Evolutionary conservation across 2,888 invertebrate species (phyloP).

Genomic region (Orthosia gothica): DNA sequence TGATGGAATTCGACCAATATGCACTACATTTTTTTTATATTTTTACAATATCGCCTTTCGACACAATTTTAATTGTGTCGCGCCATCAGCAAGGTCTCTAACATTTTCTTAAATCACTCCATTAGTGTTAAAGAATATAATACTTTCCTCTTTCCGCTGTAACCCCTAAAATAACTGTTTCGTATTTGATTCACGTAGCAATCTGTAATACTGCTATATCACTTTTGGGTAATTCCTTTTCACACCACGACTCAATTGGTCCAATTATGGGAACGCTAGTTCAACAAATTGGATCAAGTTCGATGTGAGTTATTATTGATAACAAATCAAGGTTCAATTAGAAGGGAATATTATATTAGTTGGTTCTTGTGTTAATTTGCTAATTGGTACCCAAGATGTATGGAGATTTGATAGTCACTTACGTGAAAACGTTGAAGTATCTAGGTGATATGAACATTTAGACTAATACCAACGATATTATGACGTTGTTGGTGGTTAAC

Average conservation of each 20-base stretch:
- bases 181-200: conserved; percentile 44
- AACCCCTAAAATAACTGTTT: not conserved
- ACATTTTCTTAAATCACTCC: not conserved
- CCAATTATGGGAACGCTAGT: conserved; percentile 18
- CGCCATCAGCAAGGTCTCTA: too few relatives aligned
- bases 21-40: too few relatives aligned
- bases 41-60: too few relatives aligned
- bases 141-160: not conserved
- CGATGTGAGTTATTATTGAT: conserved; percentile 31
- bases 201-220: conserved; percentile 25
- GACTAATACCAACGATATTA: too few relatives aligned
- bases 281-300: conserved; percentile 24
- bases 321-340: conserved; percentile 17
- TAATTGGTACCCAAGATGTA: not conserved
- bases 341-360: conserved; percentile 10
- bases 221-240: conserved; percentile 41
- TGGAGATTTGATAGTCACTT: too few relatives aligned
- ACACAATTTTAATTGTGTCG: too few relatives aligned
- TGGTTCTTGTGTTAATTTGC: conserved; percentile 18
- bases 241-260: conserved; percentile 12
- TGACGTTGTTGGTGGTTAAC: too few relatives aligned
- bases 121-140: conserved; percentile 6
- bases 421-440: too few relatives aligned
- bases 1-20: too few relatives aligned
- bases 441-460: too few relatives aligned